phyloP scores from a whole-genome alignment of 2,888 invertebrate genomes.

The Byasa hedistus region DNA sequence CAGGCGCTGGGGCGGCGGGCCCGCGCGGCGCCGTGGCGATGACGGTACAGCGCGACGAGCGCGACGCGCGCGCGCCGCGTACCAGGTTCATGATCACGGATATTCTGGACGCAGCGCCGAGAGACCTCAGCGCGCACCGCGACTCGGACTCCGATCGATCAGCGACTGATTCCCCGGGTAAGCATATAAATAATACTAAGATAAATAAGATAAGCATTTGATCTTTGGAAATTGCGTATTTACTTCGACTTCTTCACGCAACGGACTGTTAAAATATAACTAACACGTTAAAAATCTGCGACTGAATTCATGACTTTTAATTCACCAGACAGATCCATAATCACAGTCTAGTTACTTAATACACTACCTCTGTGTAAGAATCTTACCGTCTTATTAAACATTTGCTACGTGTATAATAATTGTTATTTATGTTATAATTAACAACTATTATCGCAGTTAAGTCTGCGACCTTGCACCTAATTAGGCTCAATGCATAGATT shows the following conservation, averaged over 20 bases:
- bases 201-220: background rate
- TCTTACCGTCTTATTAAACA: too few species aligned
- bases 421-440: too few species aligned
- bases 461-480: too few species aligned
- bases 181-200: background rate
- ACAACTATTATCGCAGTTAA: too few species aligned
- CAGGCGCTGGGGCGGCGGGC: conserved; percentile 57
- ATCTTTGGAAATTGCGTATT: background rate
- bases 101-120: conserved; percentile 83
- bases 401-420: too few species aligned
- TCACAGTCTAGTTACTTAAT: background rate
- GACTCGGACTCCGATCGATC: conserved; percentile 80
- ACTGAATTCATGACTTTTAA: background rate
- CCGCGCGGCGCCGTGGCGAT: conserved; percentile 78
- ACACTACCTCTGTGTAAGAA: background rate
- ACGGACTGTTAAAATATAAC: background rate
- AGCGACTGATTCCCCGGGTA: conserved; percentile 79
- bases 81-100: conserved; percentile 95
- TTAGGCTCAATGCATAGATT: too few species aligned
- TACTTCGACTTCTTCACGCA: background rate
- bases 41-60: conserved; percentile 82
- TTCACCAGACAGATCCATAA: background rate
- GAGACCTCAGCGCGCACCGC: conserved; percentile 80
- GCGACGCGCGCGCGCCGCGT: conserved; percentile 87
- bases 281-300: background rate